Base-by-base conservation (phyloP, 1,140 invertebrate species). In the Hormaphis cornu region DNA sequence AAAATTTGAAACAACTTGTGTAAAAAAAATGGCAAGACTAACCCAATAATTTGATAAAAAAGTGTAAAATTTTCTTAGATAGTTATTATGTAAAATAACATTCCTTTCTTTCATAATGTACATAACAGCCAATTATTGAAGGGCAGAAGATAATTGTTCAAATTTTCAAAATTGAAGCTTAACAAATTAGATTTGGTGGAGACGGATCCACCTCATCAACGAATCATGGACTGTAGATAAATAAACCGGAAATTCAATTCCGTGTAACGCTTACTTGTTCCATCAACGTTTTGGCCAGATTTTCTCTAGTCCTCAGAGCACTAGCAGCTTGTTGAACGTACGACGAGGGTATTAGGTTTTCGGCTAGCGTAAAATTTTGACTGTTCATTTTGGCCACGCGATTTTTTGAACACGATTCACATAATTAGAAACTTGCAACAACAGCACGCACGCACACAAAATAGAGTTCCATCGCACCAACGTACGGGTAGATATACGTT, bases 291-390 rank as follows among this genome's bases (percentile, higher is more conserved):
- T 84, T 79, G 59, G 89, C 82, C 20, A 88, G 79, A 73, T 86
- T 87, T 77, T 89, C 87, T 26, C 87, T 83, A 28, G 84, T 84
- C 80, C 87, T 88, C 46, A 88, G 81, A n/a, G 87, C 86, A 73
- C 84, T 78, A 72, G 87, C 80, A 58, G 85, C 83, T 80, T 90
- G 86, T 71, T 83, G 81, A 14, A 87, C 82, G 59, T 84, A 86
- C 1, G 82, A 82, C 6, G 84, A 78, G 42, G 82, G 81, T 56
- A 89, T 84, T 12, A 84, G 80, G 72, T 81, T 77, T 75, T 85
- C 82, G 35, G 83, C 82, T 72, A 83, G 77, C 71, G 81, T 81
- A 71, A 81, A 82, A 72, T 82, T 83, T 75, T 83, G 80, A 75
- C 79, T 81, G 76, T 84, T 82, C 82, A 84, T 83, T 46, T 48